Evolutionary conservation across 2,797 vertebrate species (phyloP).

Genomic region (Selene dorsalis): DNA sequence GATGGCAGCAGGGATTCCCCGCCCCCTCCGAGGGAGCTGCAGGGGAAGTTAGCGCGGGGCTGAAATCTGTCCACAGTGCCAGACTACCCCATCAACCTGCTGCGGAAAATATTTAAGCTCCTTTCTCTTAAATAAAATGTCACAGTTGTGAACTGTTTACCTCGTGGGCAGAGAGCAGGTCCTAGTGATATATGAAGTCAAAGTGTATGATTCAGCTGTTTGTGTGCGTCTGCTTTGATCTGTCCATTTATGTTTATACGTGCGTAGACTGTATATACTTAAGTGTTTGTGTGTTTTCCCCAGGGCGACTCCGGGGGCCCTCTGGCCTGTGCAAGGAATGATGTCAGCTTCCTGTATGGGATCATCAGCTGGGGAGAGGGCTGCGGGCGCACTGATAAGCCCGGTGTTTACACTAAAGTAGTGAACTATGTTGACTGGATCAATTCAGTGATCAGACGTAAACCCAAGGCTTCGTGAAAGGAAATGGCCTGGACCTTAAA

Average conservation of each 20-base stretch:
- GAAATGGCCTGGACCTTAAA: constrained; percentile 15
- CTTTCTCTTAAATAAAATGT: constrained; percentile 44
- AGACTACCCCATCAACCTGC: constrained; percentile 12
- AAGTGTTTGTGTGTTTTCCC: constrained; percentile 39
- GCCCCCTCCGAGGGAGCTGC: not conserved
- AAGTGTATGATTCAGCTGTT: constrained; percentile 59
- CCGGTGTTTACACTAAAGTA: constrained; percentile 94
- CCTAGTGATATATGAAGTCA: constrained; percentile 19
- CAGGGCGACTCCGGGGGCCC: constrained; percentile 98
- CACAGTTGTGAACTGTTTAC: constrained; percentile 53
- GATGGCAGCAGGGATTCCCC: constrained; percentile 38
- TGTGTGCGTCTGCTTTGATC: constrained; percentile 50
- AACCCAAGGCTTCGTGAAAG: constrained; percentile 57
- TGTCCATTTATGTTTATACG: constrained; percentile 49
- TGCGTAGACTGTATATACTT: constrained; percentile 14
- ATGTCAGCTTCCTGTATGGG: constrained; percentile 91
- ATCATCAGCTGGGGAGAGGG: constrained; percentile 97
- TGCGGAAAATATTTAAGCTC: constrained; percentile 37
- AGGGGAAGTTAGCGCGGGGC: not conserved
- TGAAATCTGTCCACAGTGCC: not conserved
- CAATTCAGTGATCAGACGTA: constrained; percentile 81
- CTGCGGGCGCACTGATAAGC: constrained; percentile 88
- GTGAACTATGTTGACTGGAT: constrained; percentile 93
- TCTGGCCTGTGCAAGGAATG: constrained; percentile 86
- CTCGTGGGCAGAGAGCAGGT: constrained; percentile 12